Evolutionary conservation across 2,797 vertebrate species (phyloP), one percentile per base, ranked within the genome.

Genomic region (Thripadectes ignobilis): DNA sequence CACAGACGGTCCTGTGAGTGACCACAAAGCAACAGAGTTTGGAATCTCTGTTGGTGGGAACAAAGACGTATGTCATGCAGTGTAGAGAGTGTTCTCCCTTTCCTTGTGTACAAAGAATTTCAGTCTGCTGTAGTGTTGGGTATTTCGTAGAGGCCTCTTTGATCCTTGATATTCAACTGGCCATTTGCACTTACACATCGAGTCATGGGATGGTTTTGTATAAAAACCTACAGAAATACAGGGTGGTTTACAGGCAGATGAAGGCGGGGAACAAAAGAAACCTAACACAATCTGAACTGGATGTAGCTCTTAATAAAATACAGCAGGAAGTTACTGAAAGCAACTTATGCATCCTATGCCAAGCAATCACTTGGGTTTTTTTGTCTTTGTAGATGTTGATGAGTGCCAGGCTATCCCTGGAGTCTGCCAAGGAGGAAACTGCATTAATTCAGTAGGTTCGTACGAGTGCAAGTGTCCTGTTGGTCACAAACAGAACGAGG

Each of bases 331-430:
- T 67, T 79, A 23, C 15, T 63, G 12, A 34, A 91, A 75, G 29
- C 41, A 9, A 38, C 16, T 43, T 12, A 2, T 4, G 2, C 55
- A 3, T 73, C 21, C 67, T 45, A 8, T 12, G 21, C 27, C 26
- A 85, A 12, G 22, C 62, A 49, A n/a, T 79, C 4, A 41, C 38
- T 22, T 57, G 43, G 7, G 48, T 21, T 27, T 63, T 88, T 68
- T 63, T 95, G 21, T 86, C 74, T 82, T 92, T 85, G 57, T 94
- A 98, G 98, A 98, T 96, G 96, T 98, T 97, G 98, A 98, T 91
- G 98, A 98, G 95, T 98, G 98, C 88, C 98, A 98, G 82, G 97
- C 98, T 63, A 98, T 98, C 18, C 98, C 98, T 85, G 98, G 98
- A 52, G 83, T 98, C 49, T 98, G 98, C 80, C 97, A 98, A 76